These are phyloP conservation scores for Colostygia pectinataria DNA, from an alignment of 2,888 invertebrate genomes.

Conservation along the genomic window DNA sequence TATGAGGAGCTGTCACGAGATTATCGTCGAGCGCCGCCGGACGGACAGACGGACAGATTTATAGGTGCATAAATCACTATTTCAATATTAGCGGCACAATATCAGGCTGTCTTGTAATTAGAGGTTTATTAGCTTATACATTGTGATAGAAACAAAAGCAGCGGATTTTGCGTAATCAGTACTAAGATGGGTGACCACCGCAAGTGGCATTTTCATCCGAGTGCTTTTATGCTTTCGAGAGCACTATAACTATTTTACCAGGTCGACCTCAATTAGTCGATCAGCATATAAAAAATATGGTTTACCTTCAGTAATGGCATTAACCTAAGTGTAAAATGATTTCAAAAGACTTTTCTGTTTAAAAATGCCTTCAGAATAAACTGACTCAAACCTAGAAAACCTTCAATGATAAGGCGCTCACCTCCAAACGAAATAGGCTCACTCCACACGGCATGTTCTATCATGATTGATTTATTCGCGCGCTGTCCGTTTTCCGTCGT, in stretches of 20 bases:
- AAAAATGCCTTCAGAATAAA: background rate
- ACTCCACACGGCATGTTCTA: slow-evolving; percentile 21
- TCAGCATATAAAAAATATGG: too few species aligned
- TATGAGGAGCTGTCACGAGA: slow-evolving; percentile 53
- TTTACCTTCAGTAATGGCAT: too few species aligned
- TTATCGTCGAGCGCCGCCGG: slow-evolving; percentile 63
- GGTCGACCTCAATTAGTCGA: too few species aligned
- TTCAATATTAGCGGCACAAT: slow-evolving; percentile 42
- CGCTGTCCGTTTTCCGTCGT: slow-evolving; percentile 46
- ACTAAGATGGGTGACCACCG: too few species aligned
- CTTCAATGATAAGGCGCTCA: slow-evolving; percentile 23
- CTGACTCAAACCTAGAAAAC: slow-evolving; percentile 2
- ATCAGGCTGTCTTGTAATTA: slow-evolving; percentile 35
- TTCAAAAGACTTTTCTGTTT: too few species aligned
- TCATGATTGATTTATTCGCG: slow-evolving; percentile 54
- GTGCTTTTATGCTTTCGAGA: too few species aligned
- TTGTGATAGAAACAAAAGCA: too few species aligned
- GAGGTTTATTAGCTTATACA: slow-evolving; percentile 26
- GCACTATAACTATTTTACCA: too few species aligned
- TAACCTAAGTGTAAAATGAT: too few species aligned
- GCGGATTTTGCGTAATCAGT: too few species aligned
- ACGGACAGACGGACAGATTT: slow-evolving; percentile 65
- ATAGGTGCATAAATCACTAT: slow-evolving; percentile 40
- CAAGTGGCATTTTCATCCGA: too few species aligned
- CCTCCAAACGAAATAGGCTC: slow-evolving; percentile 22